These are phyloP conservation scores for Drosophila littoralis DNA, from an alignment of 1,140 invertebrate genomes.

Conservation along the genomic window DNA sequence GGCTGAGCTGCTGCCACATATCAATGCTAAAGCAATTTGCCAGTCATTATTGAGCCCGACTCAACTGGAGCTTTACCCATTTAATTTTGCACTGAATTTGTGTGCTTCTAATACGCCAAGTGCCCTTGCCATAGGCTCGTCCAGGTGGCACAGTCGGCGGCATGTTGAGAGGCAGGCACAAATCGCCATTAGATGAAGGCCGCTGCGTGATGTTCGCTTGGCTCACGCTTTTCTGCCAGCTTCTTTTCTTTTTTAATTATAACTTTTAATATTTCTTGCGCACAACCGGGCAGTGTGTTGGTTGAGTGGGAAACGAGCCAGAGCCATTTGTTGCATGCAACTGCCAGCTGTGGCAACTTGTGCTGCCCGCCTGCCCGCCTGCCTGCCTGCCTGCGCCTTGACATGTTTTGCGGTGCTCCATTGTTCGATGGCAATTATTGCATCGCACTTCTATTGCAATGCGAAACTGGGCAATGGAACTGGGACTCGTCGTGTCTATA, in stretches of 20 bases:
- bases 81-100: constrained; percentile 49
- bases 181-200: constrained; percentile 39
- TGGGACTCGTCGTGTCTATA: constrained; percentile 24
- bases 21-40: constrained; percentile 45
- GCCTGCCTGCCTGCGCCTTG: constrained; percentile 16
- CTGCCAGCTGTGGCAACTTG: constrained; percentile 12
- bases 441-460: constrained; percentile 73
- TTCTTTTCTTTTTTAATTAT: constrained; percentile 65
- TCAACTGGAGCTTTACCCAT: constrained; percentile 16
- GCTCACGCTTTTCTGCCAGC: constrained; percentile 9
- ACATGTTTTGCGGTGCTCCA: constrained; percentile 38
- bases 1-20: constrained; percentile 15
- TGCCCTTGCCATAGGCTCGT: not conserved
- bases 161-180: not conserved
- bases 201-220: constrained; percentile 19
- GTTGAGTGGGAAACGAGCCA: constrained; percentile 13
- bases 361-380: constrained; percentile 6
- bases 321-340: constrained; percentile 10
- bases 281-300: constrained; percentile 15
- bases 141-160: not conserved
- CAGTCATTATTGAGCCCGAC: constrained; percentile 37
- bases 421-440: constrained; percentile 78
- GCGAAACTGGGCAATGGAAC: constrained; percentile 27
- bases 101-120: constrained; percentile 20
- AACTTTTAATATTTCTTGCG: constrained; percentile 70